Evolutionary conservation across 1,140 invertebrate genomes (phyloP).

Genomic region (Brachionus koreanus): DNA sequence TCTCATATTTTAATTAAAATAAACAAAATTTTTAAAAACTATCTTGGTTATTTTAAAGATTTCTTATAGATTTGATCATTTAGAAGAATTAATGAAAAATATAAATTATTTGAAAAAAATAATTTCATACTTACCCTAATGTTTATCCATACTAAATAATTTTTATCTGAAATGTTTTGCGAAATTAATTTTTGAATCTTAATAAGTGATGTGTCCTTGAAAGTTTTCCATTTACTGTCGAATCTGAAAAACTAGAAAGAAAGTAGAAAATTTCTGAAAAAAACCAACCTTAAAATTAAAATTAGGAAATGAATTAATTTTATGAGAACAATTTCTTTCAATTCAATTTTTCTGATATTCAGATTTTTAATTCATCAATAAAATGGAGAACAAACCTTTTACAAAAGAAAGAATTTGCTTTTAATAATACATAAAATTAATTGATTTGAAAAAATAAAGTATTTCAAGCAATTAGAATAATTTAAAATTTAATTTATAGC

Average conservation of each 20-base stretch:
- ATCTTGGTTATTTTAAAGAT: too few relatives aligned
- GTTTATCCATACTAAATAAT: not conserved
- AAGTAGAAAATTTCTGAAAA: not conserved
- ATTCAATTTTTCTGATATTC: not conserved
- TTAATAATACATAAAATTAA: not conserved
- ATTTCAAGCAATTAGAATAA: not conserved
- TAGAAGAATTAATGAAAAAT: not conserved
- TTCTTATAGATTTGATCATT: not conserved
- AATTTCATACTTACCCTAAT: not conserved
- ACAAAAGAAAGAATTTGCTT: not conserved
- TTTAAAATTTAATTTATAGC: not conserved
- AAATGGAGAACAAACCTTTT: not conserved
- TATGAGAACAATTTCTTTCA: not conserved
- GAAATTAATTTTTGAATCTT: not conserved
- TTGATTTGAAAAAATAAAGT: not conserved
- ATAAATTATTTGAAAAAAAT: not conserved
- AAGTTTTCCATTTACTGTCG: not conserved
- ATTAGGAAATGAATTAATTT: not conserved
- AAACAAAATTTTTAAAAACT: too few relatives aligned
- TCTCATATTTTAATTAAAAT: too few relatives aligned
- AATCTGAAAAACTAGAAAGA: not conserved
- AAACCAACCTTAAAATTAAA: not conserved
- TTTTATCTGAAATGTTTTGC: not conserved
- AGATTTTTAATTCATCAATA: not conserved
- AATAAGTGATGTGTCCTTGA: not conserved